These are phyloP conservation scores for Toxotes jaculatrix DNA, from an alignment of 2,113 vertebrate species.

Conservation along the genomic window DNA sequence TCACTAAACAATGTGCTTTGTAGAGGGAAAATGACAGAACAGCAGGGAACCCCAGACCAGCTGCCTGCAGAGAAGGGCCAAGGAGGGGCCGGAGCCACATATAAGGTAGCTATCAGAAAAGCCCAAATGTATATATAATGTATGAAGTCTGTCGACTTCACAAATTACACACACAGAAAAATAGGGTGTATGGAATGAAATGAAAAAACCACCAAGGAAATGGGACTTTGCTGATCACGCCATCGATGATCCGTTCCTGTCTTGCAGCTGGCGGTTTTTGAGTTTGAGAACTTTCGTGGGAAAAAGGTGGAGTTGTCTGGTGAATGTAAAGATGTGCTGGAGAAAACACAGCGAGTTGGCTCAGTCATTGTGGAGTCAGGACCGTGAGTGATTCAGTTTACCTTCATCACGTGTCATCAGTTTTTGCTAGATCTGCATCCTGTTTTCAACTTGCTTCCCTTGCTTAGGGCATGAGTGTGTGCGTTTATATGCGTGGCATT, in stretches of 20 bases:
- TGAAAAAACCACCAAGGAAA: neutral
- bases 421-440: neutral
- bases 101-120: constrained; percentile 85
- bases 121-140: too few relatives aligned
- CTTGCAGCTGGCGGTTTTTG: constrained; percentile 77
- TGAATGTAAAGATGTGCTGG: constrained; percentile 87
- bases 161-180: neutral
- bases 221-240: neutral
- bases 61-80: constrained; percentile 87
- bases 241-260: neutral
- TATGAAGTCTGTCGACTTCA: neutral
- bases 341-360: constrained; percentile 89
- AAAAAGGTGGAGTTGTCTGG: constrained; percentile 87
- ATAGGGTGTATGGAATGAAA: neutral
- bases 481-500: neutral
- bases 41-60: constrained; percentile 87
- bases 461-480: neutral
- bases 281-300: constrained; percentile 92
- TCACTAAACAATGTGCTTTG: constrained; percentile 32
- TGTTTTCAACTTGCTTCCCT: neutral
- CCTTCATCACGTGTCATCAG: constrained; percentile 10
- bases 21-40: constrained; percentile 85
- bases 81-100: constrained; percentile 84
- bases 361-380: constrained; percentile 91
- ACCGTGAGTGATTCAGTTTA: constrained; percentile 61